A percentile compares a stretch with the other conserved stretches of the same genome.
Conservation (phyloP, 2,888 invertebrate species). For the Nemoura dubitans region DNA sequence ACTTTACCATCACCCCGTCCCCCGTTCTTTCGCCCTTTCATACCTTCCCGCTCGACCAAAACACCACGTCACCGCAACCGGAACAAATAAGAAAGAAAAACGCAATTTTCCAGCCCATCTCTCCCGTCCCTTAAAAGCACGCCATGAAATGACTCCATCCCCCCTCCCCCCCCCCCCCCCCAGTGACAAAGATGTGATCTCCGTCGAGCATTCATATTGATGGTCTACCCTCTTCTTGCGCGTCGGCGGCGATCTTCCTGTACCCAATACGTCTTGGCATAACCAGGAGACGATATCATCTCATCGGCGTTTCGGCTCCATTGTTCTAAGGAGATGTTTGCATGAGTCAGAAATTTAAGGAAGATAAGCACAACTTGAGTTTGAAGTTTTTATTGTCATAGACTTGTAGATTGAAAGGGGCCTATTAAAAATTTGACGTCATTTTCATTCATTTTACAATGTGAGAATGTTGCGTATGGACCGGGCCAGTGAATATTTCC, state of each 20-base stretch:
- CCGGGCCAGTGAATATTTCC: neutral
- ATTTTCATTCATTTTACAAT: neutral
- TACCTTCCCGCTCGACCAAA: neutral
- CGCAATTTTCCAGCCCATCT: conserved; percentile 24
- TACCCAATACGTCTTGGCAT: neutral
- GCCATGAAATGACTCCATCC: neutral
- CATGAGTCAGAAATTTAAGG: neutral
- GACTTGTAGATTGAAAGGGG: neutral
- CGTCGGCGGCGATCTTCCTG: neutral
- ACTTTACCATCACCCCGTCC: too few species aligned
- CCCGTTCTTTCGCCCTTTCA: too few species aligned
- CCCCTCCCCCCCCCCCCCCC: neutral
- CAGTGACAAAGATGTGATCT: neutral
- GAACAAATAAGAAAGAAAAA: neutral
- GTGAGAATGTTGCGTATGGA: neutral
- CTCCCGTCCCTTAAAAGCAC: neutral
- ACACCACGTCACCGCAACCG: neutral
- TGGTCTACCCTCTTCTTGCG: neutral
- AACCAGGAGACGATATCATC: neutral
- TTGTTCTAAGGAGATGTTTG: neutral
- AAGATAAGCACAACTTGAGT: too few species aligned
- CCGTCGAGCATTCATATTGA: neutral
- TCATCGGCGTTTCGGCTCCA: neutral
- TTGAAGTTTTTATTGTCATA: too few species aligned
- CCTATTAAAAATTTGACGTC: neutral